Evolutionary conservation across 1,140 invertebrate species (phyloP), one percentile per base, ranked within the genome.

Genomic region (Dreissena rostriformis): DNA sequence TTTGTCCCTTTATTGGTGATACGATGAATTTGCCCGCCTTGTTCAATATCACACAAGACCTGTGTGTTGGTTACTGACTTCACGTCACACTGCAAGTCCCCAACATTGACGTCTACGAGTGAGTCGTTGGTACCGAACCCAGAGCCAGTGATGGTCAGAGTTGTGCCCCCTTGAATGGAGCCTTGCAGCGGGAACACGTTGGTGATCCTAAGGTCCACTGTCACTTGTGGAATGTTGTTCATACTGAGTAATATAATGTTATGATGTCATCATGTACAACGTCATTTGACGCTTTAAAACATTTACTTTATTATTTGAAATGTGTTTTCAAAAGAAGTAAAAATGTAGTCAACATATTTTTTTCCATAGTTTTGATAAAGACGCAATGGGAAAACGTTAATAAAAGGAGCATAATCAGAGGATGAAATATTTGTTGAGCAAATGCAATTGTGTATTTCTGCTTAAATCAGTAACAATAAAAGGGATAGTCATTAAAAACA

Each of bases 121-220:
- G 86, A 79, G 24, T 8, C 67, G 79, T 88, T 77, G 11, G n/a
- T 81, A 19, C 79, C 82, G 76, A 92, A 92, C 15, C 91, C 91
- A 28, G 74, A 67, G 1, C 91, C 92, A 19, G 86, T 82, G 49
- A 92, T 86, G 7, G 88, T 90, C 5, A 93, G 52, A 28, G 67
- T 11, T 4, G 91, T 92, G 0, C 91, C 92, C 52, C 92, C 92
- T 22, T 87, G 77, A 19, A 91, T 26, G 0, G 90, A 91, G 12
- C 91, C 91, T n/a, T 70, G 66, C 0, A 65, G 24, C 28, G 91
- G 91, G 11, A 53, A 84, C 29, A 92, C 77, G 24, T 86, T 85
- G 10, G 86, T 88, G 19, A 92, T 86, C 22, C 68, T 68, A 0
- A 91, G 76, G 14, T 39, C 75, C 17, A 71, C 74, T 28, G 57